Percentiles rank a stretch among this genome's conserved stretches.
These are phyloP conservation scores for Desoria tigrina DNA, from an alignment of 2,888 invertebrate species.

Conservation along the genomic window DNA sequence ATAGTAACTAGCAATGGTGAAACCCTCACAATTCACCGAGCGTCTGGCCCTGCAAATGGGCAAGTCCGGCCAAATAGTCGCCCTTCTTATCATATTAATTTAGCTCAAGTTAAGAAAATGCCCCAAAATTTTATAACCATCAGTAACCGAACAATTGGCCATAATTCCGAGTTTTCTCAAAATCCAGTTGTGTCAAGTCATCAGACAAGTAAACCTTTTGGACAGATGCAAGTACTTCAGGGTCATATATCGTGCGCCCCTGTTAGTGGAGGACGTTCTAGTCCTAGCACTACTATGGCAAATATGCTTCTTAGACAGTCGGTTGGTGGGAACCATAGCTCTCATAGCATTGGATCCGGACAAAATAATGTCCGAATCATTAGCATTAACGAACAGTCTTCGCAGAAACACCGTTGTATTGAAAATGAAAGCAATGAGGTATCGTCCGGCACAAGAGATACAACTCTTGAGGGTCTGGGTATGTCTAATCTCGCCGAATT, in stretches of 20 bases:
- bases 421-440: neutral
- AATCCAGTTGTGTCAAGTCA: neutral
- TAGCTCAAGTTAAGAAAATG: slow-evolving; percentile 42
- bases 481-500: slow-evolving; percentile 53
- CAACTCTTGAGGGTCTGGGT: slow-evolving; percentile 10
- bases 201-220: neutral
- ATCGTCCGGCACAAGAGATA: neutral
- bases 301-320: neutral
- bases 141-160: slow-evolving; percentile 25
- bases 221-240: slow-evolving; percentile 8
- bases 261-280: neutral
- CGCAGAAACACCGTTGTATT: neutral
- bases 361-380: neutral
- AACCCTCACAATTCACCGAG: slow-evolving; percentile 53
- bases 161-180: neutral
- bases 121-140: slow-evolving; percentile 45
- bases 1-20: slow-evolving; percentile 53
- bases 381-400: neutral
- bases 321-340: neutral
- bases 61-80: slow-evolving; percentile 42
- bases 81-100: slow-evolving; percentile 41
- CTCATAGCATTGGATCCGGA: neutral
- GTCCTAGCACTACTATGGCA: neutral
- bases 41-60: slow-evolving; percentile 40
- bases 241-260: neutral